These are phyloP conservation scores for Pelodytes ibericus DNA, from an alignment of 2,797 vertebrate species.

Conservation along the genomic window DNA sequence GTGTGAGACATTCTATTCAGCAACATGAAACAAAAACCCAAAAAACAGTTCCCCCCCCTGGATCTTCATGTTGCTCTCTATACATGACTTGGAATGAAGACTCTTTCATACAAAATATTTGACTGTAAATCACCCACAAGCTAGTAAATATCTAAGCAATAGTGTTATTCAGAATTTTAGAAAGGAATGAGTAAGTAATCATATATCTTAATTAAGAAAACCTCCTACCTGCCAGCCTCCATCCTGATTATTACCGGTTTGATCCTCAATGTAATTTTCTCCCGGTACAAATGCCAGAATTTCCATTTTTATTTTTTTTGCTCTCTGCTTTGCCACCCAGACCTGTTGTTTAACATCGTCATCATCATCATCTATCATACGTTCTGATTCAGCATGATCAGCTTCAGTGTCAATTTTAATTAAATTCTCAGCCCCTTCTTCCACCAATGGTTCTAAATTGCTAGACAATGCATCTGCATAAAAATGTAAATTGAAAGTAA, in stretches of 20 bases:
- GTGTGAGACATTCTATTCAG: too few species aligned
- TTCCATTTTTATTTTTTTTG: background rate
- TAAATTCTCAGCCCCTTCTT: constrained; percentile 34
- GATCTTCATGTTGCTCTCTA: too few species aligned
- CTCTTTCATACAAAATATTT: too few species aligned
- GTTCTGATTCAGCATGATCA: constrained; percentile 46
- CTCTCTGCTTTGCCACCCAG: background rate
- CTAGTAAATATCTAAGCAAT: too few species aligned
- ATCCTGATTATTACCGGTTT: constrained; percentile 1
- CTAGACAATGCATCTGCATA: background rate
- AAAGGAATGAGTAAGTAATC: too few species aligned
- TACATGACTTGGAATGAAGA: too few species aligned
- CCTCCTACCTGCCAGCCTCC: constrained; percentile 48
- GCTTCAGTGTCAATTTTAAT: constrained; percentile 50
- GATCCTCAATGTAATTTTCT: constrained; percentile 5
- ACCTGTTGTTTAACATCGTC: constrained; percentile 48
- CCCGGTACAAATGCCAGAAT: constrained; percentile 27
- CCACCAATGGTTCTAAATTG: background rate
- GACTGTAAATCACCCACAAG: too few species aligned
- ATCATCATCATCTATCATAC: constrained; percentile 57
- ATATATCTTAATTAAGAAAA: background rate
- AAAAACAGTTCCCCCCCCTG: too few species aligned
- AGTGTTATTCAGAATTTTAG: too few species aligned
- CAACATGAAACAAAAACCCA: too few species aligned
- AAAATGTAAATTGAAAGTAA: background rate